Base-by-base conservation (phyloP, 2,113 vertebrate genomes). In the Forbesichthys agassizii region DNA sequence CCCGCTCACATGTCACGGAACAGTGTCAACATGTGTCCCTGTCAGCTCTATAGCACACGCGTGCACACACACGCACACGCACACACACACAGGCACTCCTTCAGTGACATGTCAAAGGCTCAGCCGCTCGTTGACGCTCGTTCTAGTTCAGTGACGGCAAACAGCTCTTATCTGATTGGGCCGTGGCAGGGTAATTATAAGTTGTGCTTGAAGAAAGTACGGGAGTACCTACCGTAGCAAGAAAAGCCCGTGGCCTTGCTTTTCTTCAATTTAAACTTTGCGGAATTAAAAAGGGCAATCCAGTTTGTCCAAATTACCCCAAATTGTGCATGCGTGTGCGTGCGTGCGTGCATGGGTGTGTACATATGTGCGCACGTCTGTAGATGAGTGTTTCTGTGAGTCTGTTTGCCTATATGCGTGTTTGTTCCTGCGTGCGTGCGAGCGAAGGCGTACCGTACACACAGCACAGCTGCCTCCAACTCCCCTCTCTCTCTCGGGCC, bases 401-500 rank as follows among this genome's bases (percentile, higher is more conserved):
- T 75, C 76, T 49, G 74, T 79, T 42, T 71, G 48, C 71, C 61
- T 56, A 12, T 72, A 53, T 79, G 71, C 79, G 79, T 75, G 64
- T 78, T 72, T 74, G 61, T 71, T 11, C 77, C 58, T 62, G 52
- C n/a, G 5, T 71, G 56, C 73, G 36, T 2, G 27, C 27, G 27
- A 67, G 68, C 54, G 80, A 74, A 83, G 75, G 69, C 54, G 64
- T 11, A 42, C 53, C 71, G 71, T 63, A 90, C 84, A 87, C 91
- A 80, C 90, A 90, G 91, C 75, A 66, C 71, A 48, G 67, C 76
- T 49, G 79, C 87, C 86, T 88, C 65, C 85, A 76, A 84, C 88
- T 90, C 67, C 75, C 83, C 76, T 77, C 72, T 83, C 81, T 85
- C 88, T 86, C 84, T 89, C 88, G 82, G 55, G 73, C 79, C 85